Base-by-base conservation (phyloP, 2,888 invertebrate genomes). In the Ischnura elegans region DNA sequence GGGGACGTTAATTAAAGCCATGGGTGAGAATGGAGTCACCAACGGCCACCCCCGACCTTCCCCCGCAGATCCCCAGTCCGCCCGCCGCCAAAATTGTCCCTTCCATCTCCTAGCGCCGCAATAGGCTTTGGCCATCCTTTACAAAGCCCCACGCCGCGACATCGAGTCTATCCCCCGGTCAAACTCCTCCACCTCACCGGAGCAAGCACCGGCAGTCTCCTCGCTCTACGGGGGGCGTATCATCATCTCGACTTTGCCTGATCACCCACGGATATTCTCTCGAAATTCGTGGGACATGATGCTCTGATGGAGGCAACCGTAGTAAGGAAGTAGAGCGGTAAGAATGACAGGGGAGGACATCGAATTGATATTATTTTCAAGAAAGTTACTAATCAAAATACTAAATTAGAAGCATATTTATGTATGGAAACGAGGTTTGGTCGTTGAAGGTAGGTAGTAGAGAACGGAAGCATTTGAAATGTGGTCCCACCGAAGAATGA, bases 1-100 rank as follows among this genome's bases (percentile, higher is more conserved):
- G 90, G 90, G 90, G 61, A 61, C 43, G 90, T 90, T 90, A 90
- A 90, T 90, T 90, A 90, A 90, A 66, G 90, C 90, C 25, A 51
- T 42, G 51, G 86, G 86, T 86, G 86, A 86, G 43, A 86, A 86
- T 86, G 86, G 86, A 46, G 86, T 45, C 86, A 86, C 46, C 46
- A 45, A 76, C 76, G 76, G 36, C 13, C 76, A 36, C 29, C 76
- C 76, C 61, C 61, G n/a, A 61, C n/a, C 25, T n/a, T n/a, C 61
- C 61, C 61, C 4, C 36, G 29, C 29, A 29, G 76, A 36, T 76
- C 76, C 76, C 76, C 76, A 29, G 4, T 36, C 10, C 36, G 36
- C 76, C 36, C 10, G 36, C 76, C 76, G 61, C 61, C 61, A 21
- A 51, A 61, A 21, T 61, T 76, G 76, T 36, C 36, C 29, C 76